Conservation (phyloP, 2,797 vertebrate genomes). For the Oreochromis grahami region DNA sequence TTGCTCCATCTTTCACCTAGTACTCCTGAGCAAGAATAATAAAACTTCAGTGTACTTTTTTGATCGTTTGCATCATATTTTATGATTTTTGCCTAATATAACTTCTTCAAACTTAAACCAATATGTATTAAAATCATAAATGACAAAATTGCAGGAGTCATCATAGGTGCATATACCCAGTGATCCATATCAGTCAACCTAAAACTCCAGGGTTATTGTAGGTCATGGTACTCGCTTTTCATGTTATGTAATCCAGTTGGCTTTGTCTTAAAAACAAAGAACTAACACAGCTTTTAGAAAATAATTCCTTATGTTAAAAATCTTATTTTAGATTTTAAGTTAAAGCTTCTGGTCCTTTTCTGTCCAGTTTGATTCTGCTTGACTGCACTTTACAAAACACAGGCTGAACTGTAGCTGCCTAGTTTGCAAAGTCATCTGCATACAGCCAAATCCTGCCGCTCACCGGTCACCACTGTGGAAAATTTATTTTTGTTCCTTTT, state of each 20-base stretch:
- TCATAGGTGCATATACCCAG: background rate
- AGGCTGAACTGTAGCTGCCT: too few relatives aligned
- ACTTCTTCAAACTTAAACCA: background rate
- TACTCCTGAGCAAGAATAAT: background rate
- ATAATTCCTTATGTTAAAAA: background rate
- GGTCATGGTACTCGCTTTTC: background rate
- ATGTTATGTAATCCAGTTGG: background rate
- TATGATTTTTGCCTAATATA: background rate
- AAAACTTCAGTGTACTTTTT: background rate
- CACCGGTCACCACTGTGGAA: background rate
- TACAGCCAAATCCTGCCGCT: background rate
- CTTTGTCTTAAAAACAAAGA: background rate
- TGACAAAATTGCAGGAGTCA: background rate
- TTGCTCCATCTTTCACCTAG: background rate
- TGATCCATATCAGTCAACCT: background rate
- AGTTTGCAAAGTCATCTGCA: background rate
- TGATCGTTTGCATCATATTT: background rate
- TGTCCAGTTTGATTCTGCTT: background rate
- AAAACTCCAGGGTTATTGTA: background rate
- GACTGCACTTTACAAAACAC: too few relatives aligned
- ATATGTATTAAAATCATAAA: background rate
- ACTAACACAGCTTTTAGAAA: background rate
- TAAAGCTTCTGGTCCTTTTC: background rate
- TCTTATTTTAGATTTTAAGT: slow-evolving; percentile 16
- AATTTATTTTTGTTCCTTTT: background rate